Evolutionary conservation across 2,797 vertebrate genomes (phyloP).

Genomic region (Danio choprae): DNA sequence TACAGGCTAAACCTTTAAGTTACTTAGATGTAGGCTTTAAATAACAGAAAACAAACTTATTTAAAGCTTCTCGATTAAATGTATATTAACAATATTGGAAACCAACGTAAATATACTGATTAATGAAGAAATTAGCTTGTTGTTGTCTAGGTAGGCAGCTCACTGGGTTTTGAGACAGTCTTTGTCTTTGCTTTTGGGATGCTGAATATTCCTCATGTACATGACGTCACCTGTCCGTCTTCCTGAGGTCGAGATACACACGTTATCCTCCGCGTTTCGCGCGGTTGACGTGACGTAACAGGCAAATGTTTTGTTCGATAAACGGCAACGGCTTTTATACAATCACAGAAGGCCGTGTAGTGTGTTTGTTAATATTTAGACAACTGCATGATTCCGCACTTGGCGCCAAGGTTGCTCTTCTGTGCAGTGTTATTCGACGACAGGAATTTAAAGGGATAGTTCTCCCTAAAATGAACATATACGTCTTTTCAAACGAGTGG

Average conservation of each 20-base stretch:
- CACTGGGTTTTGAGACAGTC: background rate
- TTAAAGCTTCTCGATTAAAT: background rate
- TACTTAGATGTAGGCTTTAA: too few relatives aligned
- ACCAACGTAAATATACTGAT: background rate
- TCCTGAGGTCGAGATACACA: constrained; percentile 1
- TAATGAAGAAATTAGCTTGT: background rate
- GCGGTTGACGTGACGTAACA: constrained; percentile 20
- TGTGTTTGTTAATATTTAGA: constrained; percentile 35
- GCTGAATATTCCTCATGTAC: constrained; percentile 39
- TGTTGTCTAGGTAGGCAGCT: background rate
- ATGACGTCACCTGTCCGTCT: constrained; percentile 48
- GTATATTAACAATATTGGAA: background rate
- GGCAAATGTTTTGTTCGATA: background rate
- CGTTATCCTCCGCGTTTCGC: constrained; percentile 37
- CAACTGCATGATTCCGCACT: constrained; percentile 21
- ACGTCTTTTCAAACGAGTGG: background rate
- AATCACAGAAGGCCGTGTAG: constrained; percentile 2
- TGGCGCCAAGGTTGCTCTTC: constrained; percentile 18
- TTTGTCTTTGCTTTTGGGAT: constrained; percentile 43
- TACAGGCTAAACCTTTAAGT: too few relatives aligned
- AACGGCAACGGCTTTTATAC: background rate
- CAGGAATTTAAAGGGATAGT: constrained; percentile 27
- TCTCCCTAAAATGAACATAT: background rate
- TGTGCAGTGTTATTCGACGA: constrained; percentile 13
- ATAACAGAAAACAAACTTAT: background rate